Evolutionary conservation across 2,888 invertebrate species (phyloP).

Genomic region (Temnothorax unifasciatus): DNA sequence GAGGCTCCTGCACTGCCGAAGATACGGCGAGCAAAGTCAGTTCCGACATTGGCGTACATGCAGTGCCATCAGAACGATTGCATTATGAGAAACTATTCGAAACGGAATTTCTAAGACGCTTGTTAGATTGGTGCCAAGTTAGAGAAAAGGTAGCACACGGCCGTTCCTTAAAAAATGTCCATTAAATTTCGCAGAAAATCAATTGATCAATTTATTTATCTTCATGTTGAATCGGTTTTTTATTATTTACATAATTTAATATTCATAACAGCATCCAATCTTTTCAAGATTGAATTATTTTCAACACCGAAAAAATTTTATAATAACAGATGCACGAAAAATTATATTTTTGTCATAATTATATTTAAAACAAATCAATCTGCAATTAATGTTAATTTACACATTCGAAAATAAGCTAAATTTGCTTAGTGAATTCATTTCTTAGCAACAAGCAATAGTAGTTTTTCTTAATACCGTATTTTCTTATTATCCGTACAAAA

Average conservation of each 20-base stretch:
- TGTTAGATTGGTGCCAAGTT: neutral
- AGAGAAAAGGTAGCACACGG: neutral
- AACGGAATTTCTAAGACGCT: neutral
- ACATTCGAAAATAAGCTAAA: neutral
- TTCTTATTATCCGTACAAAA: neutral
- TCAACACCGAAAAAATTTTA: neutral
- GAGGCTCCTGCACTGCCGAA: conserved; percentile 65
- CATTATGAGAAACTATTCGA: conserved; percentile 35
- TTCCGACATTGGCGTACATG: neutral
- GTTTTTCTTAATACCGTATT: neutral
- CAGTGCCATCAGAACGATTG: conserved; percentile 23
- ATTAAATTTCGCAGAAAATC: neutral
- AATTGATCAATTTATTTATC: conserved; percentile 4
- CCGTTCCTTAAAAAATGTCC: neutral
- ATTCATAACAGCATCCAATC: neutral
- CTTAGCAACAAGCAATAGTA: neutral
- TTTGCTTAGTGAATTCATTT: neutral
- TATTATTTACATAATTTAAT: conserved; percentile 21
- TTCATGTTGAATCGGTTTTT: neutral
- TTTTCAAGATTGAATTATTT: conserved; percentile 6
- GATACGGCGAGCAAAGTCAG: conserved; percentile 60
- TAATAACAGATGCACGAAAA: neutral
- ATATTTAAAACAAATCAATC: neutral
- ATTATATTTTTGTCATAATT: neutral
- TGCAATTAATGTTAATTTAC: neutral